Evolutionary conservation across 2,888 invertebrate species (phyloP).

Genomic region (Platycheirus rosarum): DNA sequence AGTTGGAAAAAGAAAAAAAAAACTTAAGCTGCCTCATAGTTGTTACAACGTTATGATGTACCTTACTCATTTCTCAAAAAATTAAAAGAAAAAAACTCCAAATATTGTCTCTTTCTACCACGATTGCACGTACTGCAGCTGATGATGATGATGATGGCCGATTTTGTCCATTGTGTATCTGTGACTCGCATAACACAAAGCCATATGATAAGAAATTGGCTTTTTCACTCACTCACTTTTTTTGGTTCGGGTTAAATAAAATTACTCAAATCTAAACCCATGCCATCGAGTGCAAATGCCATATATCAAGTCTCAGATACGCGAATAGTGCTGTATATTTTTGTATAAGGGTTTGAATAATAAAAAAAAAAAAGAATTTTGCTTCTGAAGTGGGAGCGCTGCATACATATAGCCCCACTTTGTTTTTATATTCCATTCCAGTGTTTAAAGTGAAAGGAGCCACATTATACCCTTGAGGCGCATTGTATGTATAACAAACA

Average conservation of each 20-base stretch:
- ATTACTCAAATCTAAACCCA: too few relatives aligned
- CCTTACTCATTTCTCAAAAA: too few relatives aligned
- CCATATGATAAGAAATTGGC: conserved; percentile 2
- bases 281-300: conserved; percentile 59
- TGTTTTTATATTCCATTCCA: conserved; percentile 76
- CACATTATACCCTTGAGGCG: conserved; percentile 55
- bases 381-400: conserved; percentile 73
- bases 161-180: conserved; percentile 16
- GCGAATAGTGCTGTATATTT: conserved; percentile 35
- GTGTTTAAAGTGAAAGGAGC: conserved; percentile 76
- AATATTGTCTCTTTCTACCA: too few relatives aligned
- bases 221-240: conserved; percentile 11
- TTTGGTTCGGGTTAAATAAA: too few relatives aligned
- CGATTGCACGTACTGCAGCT: too few relatives aligned
- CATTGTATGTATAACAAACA: conserved; percentile 4
- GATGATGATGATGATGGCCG: conserved; percentile 2
- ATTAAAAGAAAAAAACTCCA: too few relatives aligned
- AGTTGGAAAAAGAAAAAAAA: too few relatives aligned
- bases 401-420: conserved; percentile 77
- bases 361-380: not conserved
- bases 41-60: too few relatives aligned
- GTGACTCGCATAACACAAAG: conserved; percentile 16
- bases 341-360: too few relatives aligned
- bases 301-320: conserved; percentile 39
- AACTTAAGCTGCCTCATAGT: too few relatives aligned